A percentile compares a stretch with the other conserved stretches of the same genome.
phyloP scores from a whole-genome alignment of 1,140 invertebrate genomes.

The Phymastichus coffea region DNA sequence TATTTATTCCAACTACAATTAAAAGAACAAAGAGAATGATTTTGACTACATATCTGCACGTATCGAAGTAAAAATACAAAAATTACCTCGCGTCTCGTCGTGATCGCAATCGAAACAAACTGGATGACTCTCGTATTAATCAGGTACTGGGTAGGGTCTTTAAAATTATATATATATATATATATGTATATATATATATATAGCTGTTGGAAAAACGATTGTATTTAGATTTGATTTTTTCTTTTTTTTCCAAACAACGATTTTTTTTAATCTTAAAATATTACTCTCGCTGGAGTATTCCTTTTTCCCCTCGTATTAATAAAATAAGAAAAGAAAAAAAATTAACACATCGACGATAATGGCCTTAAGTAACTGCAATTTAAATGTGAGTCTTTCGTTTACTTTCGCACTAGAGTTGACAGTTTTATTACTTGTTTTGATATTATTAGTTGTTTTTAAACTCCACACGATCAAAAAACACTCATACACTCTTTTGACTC shows the following conservation, averaged over 20 bases:
- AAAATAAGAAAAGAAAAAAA: slow-evolving; percentile 10
- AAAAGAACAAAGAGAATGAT: slow-evolving; percentile 18
- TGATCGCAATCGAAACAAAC: too few relatives aligned
- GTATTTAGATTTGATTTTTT: background rate
- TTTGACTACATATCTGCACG: slow-evolving; percentile 23
- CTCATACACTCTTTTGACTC: background rate
- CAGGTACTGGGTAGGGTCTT: slow-evolving; percentile 23
- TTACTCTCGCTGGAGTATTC: slow-evolving; percentile 15
- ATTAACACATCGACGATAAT: slow-evolving; percentile 18
- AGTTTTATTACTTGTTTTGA: slow-evolving; percentile 19
- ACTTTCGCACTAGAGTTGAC: slow-evolving; percentile 21
- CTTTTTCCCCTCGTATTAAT: background rate
- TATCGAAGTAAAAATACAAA: slow-evolving; percentile 10
- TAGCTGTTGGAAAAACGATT: background rate
- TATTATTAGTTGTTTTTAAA: slow-evolving; percentile 7
- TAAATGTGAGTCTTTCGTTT: slow-evolving; percentile 29
- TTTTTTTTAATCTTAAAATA: slow-evolving; percentile 18
- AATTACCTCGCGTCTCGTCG: slow-evolving; percentile 15
- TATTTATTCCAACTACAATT: too few relatives aligned
- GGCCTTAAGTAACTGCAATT: slow-evolving; percentile 29
- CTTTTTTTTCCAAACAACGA: slow-evolving; percentile 4
- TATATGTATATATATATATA: too few relatives aligned
- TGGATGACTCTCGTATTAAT: slow-evolving; percentile 27
- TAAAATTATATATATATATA: slow-evolving; percentile 11
- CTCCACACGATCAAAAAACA: too few relatives aligned